Percentiles rank a stretch among this genome's conserved stretches.
These are phyloP conservation scores for Brachyrhaphis roseni DNA, from an alignment of 2,797 vertebrate genomes.

Conservation along the genomic window DNA sequence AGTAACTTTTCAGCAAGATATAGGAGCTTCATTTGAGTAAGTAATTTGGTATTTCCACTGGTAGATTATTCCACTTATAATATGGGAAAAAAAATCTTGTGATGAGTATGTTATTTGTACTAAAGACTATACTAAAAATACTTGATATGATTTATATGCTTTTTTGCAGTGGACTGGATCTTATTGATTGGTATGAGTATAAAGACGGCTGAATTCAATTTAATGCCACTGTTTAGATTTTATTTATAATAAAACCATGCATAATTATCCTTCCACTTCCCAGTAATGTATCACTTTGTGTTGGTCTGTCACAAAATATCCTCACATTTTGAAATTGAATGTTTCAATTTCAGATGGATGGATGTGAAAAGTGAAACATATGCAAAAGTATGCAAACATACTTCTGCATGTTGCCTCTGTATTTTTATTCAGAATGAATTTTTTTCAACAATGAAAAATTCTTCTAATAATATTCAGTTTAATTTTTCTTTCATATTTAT, in stretches of 20 bases:
- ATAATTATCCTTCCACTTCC: not conserved
- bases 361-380: not conserved
- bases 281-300: not conserved
- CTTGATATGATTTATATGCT: too few relatives aligned
- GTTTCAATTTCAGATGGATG: too few relatives aligned
- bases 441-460: not conserved
- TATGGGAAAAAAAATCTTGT: too few relatives aligned
- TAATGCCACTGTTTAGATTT: not conserved
- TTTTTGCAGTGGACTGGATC: not conserved
- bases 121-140: too few relatives aligned
- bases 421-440: not conserved
- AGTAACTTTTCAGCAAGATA: too few relatives aligned
- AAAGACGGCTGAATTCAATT: not conserved
- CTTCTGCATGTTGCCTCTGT: not conserved
- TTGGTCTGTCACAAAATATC: not conserved
- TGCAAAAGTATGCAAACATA: not conserved
- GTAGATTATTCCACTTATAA: too few relatives aligned
- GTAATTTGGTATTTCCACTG: too few relatives aligned
- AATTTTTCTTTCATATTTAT: conserved; percentile 18
- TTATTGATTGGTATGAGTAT: not conserved
- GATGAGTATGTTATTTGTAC: too few relatives aligned
- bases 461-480: not conserved
- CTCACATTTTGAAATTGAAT: not conserved
- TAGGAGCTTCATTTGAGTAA: too few relatives aligned
- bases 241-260: not conserved